Evolutionary conservation across 2,797 vertebrate species (phyloP), one percentile per base, ranked within the genome.

Genomic region (Clarias pachynema): DNA sequence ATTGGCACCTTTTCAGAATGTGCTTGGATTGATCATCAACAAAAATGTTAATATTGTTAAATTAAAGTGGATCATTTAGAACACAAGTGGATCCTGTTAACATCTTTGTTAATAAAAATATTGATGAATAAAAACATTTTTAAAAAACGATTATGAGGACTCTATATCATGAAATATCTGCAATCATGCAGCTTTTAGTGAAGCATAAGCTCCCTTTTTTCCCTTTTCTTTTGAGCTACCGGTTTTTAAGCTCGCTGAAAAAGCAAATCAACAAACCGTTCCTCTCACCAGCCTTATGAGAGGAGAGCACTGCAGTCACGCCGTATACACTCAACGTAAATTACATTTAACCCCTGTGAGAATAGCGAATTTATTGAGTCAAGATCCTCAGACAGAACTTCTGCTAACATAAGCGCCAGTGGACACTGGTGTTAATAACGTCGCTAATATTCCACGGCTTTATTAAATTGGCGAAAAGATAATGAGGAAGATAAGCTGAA

Each of bases 351-450:
- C 31, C 31, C 53, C 66, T 29, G n/a, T 31, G 79, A 81, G 62
- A 66, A 66, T 85, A 62, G 24, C 7, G 1, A 80, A 53, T 77
- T 80, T 63, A 79, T 72, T 79, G 37, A 85, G 77, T 85, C 56
- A 31, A 31, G 60, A 18, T 31, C 65, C 57, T 80, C 37, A 44
- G 34, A 80, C 40, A 34, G n/a, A 37, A 24, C 49, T 57, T 40
- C 4, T 18, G 53, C 74, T 59, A 74, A 31, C 4, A 59, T 12
- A 69, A 59, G 74, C 18, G 57, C 69, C 22, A 20, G 40, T 65
- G 49, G 77, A 81, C 84, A 20, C 22, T 7, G 59, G 84, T 72
- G 70, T 85, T 85, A 85, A 80, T 85, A 85, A 74, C 40, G 4
- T 7, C 1, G 26, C 26, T 79, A 26, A 85, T 85, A 85, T 65